These are phyloP conservation scores for Hypomecis atomaria DNA, from an alignment of 2,888 invertebrate species.

Conservation along the genomic window DNA sequence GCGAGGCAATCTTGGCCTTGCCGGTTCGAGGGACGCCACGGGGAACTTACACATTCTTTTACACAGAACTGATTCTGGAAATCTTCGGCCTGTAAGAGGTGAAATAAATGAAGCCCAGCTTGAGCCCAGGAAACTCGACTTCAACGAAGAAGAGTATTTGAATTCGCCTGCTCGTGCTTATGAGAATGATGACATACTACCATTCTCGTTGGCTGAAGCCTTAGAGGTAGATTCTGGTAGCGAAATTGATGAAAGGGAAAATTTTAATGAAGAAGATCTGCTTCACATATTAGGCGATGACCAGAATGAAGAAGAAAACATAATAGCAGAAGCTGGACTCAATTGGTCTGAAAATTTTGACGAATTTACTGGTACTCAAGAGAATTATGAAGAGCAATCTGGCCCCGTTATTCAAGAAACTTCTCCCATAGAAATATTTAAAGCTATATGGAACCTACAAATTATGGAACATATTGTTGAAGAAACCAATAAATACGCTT, in stretches of 20 bases:
- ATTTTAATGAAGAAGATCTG: constrained; percentile 27
- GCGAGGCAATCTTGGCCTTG: constrained; percentile 27
- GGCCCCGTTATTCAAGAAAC: constrained; percentile 31
- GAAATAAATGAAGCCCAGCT: constrained; percentile 23
- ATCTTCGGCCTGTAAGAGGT: constrained; percentile 25
- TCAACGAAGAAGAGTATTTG: constrained; percentile 29
- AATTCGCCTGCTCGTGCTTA: constrained; percentile 17
- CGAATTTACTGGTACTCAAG: constrained; percentile 28
- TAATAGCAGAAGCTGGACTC: constrained; percentile 18
- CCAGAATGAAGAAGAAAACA: constrained; percentile 24
- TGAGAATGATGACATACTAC: constrained; percentile 30
- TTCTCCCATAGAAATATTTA: constrained; percentile 32
- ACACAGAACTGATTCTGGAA: constrained; percentile 24
- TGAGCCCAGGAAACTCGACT: constrained; percentile 24
- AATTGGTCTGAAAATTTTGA: constrained; percentile 27
- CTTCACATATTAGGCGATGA: constrained; percentile 29
- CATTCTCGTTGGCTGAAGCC: constrained; percentile 29
- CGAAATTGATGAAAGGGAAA: constrained; percentile 29
- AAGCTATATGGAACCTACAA: constrained; percentile 31
- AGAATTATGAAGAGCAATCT: constrained; percentile 29
- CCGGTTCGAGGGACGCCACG: constrained; percentile 29
- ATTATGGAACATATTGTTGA: constrained; percentile 32
- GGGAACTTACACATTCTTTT: constrained; percentile 28
- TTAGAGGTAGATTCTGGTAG: constrained; percentile 28
- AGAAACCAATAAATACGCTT: constrained; percentile 32